phyloP scores from a whole-genome alignment of 2,113 vertebrate genomes.

The Tragelaphus strepsiceros region DNA sequence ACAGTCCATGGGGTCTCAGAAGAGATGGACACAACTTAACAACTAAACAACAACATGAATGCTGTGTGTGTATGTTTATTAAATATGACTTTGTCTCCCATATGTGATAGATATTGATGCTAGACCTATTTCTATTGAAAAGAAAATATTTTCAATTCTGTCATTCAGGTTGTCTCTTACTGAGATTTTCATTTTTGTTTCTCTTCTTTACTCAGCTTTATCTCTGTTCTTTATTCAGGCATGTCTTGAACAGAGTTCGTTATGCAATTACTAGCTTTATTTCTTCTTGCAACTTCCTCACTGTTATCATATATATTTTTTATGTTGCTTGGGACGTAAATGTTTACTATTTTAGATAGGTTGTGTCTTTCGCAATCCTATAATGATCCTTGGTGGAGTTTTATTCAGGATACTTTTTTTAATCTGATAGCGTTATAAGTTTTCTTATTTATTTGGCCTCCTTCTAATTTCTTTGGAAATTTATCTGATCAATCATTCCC shows the following conservation, averaged over 20 bases:
- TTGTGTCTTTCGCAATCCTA: neutral
- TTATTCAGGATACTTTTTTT: neutral
- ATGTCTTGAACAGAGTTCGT: neutral
- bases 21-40: neutral
- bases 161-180: neutral
- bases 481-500: constrained; percentile 22
- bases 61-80: neutral
- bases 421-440: neutral
- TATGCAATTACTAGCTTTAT: neutral
- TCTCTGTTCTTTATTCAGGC: neutral
- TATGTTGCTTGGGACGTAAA: neutral
- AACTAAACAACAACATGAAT: neutral
- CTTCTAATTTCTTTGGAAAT: neutral
- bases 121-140: neutral
- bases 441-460: neutral
- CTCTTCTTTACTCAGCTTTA: neutral
- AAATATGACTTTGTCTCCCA: neutral
- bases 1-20: neutral
- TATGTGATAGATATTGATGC: neutral
- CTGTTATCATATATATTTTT: neutral
- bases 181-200: neutral
- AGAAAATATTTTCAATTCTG: neutral
- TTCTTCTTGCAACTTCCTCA: neutral
- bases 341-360: neutral
- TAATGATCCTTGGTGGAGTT: neutral